phyloP scores from a whole-genome alignment of 2,113 vertebrate species.

The Cyphomyrus plagiostoma region DNA sequence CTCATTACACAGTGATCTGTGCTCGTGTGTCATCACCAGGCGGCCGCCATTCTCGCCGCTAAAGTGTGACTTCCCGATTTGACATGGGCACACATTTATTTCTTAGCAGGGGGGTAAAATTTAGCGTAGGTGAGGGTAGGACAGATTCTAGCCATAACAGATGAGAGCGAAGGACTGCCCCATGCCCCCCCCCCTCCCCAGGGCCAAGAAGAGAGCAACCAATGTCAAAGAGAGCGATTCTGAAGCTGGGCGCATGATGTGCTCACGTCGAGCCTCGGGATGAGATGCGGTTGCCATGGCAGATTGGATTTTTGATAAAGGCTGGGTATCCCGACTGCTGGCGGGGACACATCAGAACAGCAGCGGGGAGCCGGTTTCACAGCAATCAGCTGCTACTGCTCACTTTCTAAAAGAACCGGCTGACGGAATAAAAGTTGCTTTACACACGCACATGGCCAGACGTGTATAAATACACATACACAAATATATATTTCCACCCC shows the following conservation, averaged over 20 bases:
- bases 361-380: not conserved
- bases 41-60: not conserved
- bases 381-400: not conserved
- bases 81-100: not conserved
- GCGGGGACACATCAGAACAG: not conserved
- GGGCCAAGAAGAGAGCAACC: not conserved
- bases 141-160: not conserved
- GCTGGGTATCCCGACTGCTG: not conserved
- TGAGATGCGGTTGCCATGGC: not conserved
- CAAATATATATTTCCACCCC: not conserved
- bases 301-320: conserved; percentile 18
- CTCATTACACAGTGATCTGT: not conserved
- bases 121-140: not conserved
- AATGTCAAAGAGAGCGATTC: not conserved
- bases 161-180: not conserved
- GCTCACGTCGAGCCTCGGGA: not conserved
- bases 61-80: not conserved
- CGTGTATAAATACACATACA: not conserved
- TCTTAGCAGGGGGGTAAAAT: not conserved
- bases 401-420: not conserved
- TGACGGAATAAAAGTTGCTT: not conserved
- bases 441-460: not conserved
- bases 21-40: not conserved
- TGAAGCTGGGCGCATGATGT: not conserved
- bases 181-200: not conserved